Evolutionary conservation across 2,797 vertebrate genomes (phyloP), one percentile per base, ranked within the genome.

Genomic region (Heterohyrax brucei): DNA sequence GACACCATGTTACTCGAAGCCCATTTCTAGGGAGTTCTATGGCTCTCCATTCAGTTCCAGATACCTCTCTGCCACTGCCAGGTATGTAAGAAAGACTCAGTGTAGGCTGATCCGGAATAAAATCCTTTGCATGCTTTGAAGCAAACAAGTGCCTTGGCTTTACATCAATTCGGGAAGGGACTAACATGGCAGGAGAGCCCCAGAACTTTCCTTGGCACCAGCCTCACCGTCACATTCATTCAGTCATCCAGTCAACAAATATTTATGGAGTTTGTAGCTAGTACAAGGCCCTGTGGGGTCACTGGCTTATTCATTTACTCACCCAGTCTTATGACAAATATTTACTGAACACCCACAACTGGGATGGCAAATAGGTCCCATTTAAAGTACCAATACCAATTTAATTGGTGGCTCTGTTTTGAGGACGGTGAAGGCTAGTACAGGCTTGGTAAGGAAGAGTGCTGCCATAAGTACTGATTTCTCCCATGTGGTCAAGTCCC

Each of bases 281-380:
- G 16, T 26, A 4, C 10, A 76, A 80, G 76, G 61, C 39, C 48
- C 46, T 79, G 7, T 73, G 33, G 30, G 50, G 66, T 80, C 44
- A 76, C 86, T 85, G 89, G 87, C 50, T 95, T 66, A 70, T 82
- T 90, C 89, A 30, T 73, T 85, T 73, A 81, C 68, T 89, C 64
- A 72, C 21, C 28, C n/a, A 82, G 48, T 66, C 62, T 30, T 8
- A 62, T 39, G 39, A n/a, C 76, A n/a, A 24, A 66, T 72, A 75
- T n/a, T 91, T 85, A 68, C 48, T 85, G 72, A 81, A 68, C 5
- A 56, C 24, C 19, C 12, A 24, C 22, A 1, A 2, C 19, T 33
- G 53, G 9, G 10, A 53, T 22, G 70, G 30, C 1, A 50, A 61
- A 48, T 48, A 44, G 28, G 2, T 50, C 22, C 77, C 82, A 13